Percentiles rank a stretch among this genome's conserved stretches.
These are phyloP conservation scores for Aptenodytes forsteri DNA, from an alignment of 2,113 vertebrate genomes.

Conservation along the genomic window DNA sequence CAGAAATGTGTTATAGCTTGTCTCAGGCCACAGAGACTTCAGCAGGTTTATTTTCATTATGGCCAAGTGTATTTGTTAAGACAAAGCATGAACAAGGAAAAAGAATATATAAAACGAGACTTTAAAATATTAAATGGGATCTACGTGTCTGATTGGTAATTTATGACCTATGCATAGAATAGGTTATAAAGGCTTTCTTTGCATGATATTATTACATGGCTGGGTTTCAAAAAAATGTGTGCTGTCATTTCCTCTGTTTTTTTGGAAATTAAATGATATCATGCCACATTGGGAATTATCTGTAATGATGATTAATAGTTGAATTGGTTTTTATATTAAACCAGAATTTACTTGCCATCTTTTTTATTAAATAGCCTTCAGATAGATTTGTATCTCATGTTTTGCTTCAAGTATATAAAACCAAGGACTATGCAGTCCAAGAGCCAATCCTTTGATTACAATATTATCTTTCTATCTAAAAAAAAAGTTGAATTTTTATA, in stretches of 20 bases:
- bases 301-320: conserved; percentile 67
- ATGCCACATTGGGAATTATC: conserved; percentile 57
- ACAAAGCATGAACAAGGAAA: conserved; percentile 63
- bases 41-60: conserved; percentile 80
- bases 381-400: conserved; percentile 42
- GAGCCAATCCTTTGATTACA: not conserved
- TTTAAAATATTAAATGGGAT: conserved; percentile 69
- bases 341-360: conserved; percentile 60
- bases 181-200: conserved; percentile 5
- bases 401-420: conserved; percentile 10
- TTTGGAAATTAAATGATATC: conserved; percentile 62
- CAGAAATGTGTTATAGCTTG: conserved; percentile 84
- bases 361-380: conserved; percentile 58
- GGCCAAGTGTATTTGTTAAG: conserved; percentile 75
- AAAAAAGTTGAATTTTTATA: not conserved
- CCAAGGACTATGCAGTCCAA: not conserved
- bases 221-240: not conserved
- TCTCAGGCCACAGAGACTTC: conserved; percentile 77
- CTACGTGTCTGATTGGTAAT: conserved; percentile 64
- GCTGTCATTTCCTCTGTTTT: conserved; percentile 38
- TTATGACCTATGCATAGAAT: conserved; percentile 36
- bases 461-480: not conserved
- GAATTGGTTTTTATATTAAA: conserved; percentile 67
- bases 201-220: not conserved
- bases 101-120: conserved; percentile 51